Evolutionary conservation across 64 coral and sea anemone genomes (phyloP), one percentile per base, ranked within the genome.

Genomic region (Orbicella faveolata): DNA sequence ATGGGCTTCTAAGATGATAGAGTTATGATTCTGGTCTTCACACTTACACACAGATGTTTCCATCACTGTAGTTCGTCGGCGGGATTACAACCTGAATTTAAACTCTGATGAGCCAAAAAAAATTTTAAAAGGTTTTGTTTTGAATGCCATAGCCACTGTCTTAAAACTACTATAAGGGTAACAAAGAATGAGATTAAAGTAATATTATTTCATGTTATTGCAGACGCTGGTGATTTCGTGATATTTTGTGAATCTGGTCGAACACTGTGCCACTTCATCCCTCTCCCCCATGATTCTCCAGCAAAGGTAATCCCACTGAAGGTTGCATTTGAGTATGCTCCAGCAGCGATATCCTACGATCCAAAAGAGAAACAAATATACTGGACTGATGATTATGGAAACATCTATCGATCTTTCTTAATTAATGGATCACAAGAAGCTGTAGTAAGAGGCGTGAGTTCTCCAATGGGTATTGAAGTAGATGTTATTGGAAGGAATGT

Each of bases 401-500:
- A 30, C 35, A 85, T 77, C 36, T 41, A 17, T 30, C 89, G 73
- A 16, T 73, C 73, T 76, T 76, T 61, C 74, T 20, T 85, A 1
- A 76, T 77, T 15, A 80, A 51, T 63, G 83, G 69, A 53, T 77
- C 72, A 15, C 70, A 34, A 61, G 68, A 91, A 77, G 14, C 44
- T 18, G 21, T 91, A 39, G 36, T 84, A 16, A 21, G n/a, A 34
- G 75, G 89, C 9, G 6, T 35, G 55, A 23, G 41, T 4, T 20
- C 13, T 30, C 80, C 89, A 51, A 73, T 61, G 59, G 89, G 89
- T 5, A 73, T 76, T 91, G 89, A 19, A 21, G 64, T 91, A 34
- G 89, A 91, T 52, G 33, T 39, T 61, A 41, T 85, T 66, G 80
- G 80, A 75, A 81, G 89, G 70, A 91, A 91, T 33, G 64, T 91